Conservation (phyloP, 1,140 invertebrate species). For the Andricus grossulariae region DNA sequence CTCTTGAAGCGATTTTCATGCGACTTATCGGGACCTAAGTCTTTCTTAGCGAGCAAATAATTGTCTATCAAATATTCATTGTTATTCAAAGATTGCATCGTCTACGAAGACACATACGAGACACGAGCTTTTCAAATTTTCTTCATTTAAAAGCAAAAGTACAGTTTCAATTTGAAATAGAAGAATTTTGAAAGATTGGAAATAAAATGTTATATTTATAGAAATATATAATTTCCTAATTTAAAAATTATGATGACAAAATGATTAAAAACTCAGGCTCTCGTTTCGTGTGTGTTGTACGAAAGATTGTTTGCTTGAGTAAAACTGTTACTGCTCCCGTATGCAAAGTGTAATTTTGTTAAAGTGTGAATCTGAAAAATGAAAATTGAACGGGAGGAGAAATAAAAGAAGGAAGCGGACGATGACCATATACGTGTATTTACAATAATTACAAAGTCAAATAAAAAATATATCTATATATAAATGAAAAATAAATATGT, state of each 20-base stretch:
- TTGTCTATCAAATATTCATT: conserved; percentile 11
- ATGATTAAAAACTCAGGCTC: neutral
- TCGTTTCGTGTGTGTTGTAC: neutral
- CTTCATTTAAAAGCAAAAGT: neutral
- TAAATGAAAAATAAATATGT: conserved; percentile 44
- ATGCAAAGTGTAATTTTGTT: conserved; percentile 20
- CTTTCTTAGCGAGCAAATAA: conserved; percentile 1
- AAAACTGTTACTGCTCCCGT: conserved; percentile 9
- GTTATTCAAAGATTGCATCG: conserved; percentile 7
- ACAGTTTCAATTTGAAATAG: neutral
- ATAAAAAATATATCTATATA: conserved; percentile 58
- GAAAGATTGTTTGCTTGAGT: neutral
- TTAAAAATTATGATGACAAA: neutral
- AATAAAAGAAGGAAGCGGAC: conserved; percentile 48
- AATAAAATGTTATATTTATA: too few relatives aligned
- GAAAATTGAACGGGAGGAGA: conserved; percentile 40
- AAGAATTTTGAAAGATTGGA: neutral
- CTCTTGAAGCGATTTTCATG: conserved; percentile 15
- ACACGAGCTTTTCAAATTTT: neutral
- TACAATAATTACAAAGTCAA: conserved; percentile 67
- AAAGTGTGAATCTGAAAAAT: conserved; percentile 20
- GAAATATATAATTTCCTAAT: too few relatives aligned
- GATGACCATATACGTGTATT: conserved; percentile 71
- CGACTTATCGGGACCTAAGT: conserved; percentile 17
- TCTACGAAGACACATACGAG: neutral